Evolutionary conservation across 2,113 vertebrate genomes (phyloP).

Genomic region (Hemiprocne comata): DNA sequence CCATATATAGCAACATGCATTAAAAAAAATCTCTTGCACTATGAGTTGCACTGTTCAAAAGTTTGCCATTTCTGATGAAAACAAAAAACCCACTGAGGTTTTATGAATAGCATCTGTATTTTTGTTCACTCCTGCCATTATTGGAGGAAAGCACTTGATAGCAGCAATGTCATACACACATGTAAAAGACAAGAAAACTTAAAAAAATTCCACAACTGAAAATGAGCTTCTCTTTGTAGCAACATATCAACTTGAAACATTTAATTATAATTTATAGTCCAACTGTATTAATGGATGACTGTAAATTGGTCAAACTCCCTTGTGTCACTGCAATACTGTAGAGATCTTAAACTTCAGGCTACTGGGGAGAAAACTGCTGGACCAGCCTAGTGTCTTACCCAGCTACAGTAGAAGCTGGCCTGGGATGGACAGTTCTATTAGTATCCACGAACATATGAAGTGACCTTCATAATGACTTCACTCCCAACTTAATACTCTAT

Average conservation of each 20-base stretch:
- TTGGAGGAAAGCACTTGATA: neutral
- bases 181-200: neutral
- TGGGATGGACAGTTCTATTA: neutral
- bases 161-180: neutral
- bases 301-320: neutral
- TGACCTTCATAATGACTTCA: neutral
- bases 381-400: neutral
- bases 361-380: neutral
- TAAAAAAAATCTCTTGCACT: neutral
- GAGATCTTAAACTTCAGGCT: neutral
- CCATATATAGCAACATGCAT: neutral
- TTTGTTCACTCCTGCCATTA: neutral
- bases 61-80: neutral
- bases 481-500: neutral
- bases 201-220: neutral
- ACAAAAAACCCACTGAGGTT: neutral
- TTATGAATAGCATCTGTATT: neutral
- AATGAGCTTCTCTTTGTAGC: neutral
- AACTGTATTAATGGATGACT: neutral
- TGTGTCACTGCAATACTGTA: neutral
- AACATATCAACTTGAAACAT: neutral
- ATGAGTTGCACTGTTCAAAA: neutral
- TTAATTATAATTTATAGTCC: neutral
- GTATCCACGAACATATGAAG: neutral
- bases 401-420: neutral